These are phyloP conservation scores for Tricholaema leucomelas DNA, from an alignment of 2,113 vertebrate species.

Conservation along the genomic window DNA sequence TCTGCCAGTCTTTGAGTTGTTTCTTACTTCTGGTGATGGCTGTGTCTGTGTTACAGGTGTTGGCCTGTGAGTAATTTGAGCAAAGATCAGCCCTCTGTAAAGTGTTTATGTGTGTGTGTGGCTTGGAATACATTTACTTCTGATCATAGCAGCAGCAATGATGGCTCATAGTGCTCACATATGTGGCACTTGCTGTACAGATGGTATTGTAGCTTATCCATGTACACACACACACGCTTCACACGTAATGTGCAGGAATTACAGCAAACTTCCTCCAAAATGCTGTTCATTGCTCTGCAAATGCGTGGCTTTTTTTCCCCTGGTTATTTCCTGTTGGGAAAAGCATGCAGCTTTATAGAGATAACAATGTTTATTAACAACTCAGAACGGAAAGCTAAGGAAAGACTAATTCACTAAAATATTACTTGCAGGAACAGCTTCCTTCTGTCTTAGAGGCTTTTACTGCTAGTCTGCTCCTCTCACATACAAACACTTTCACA, in stretches of 20 bases:
- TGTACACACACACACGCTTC: constrained; percentile 34
- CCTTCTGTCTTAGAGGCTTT: constrained; percentile 5
- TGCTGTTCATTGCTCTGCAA: neutral
- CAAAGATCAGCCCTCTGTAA: neutral
- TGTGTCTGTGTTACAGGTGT: neutral
- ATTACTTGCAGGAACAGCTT: constrained; percentile 37
- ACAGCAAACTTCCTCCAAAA: constrained; percentile 34
- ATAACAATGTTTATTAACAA: neutral
- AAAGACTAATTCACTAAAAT: constrained; percentile 2
- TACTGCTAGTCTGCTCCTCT: neutral
- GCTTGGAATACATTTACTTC: constrained; percentile 32
- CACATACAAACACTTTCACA: constrained; percentile 36
- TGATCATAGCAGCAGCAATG: constrained; percentile 31
- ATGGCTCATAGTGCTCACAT: constrained; percentile 38
- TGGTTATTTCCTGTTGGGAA: neutral
- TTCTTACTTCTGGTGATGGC: neutral
- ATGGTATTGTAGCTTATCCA: constrained; percentile 52
- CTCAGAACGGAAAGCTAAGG: no score
- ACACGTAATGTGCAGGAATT: constrained; percentile 38
- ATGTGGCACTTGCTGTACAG: constrained; percentile 53
- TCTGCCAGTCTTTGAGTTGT: neutral
- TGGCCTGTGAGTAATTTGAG: neutral
- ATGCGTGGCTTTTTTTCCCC: neutral
- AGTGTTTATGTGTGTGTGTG: constrained; percentile 30
- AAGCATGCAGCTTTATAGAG: neutral